Percentiles rank a stretch among this genome's conserved stretches.
Evolutionary conservation across 2,797 vertebrate genomes (phyloP).

Genomic region (Rallus crepitans): DNA sequence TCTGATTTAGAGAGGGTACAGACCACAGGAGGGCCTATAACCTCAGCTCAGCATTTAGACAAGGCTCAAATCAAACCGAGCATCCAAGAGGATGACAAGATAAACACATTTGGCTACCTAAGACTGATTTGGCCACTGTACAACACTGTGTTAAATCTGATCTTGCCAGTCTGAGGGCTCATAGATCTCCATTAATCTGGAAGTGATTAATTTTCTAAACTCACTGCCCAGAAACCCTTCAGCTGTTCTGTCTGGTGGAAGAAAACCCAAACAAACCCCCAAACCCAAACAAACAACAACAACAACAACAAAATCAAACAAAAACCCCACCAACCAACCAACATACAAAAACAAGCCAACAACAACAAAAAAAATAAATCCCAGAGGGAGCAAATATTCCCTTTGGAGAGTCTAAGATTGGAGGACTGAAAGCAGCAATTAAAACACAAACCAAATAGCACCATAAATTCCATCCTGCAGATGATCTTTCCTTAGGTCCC

Average conservation of each 20-base stretch:
- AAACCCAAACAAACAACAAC: background rate
- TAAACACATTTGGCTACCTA: background rate
- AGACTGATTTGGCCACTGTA: background rate
- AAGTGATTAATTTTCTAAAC: background rate
- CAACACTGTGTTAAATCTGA: background rate
- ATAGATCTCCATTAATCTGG: background rate
- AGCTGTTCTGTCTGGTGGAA: background rate
- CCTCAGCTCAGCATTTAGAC: background rate
- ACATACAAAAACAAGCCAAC: background rate
- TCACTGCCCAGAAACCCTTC: background rate
- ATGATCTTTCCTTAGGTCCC: background rate
- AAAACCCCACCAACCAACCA: background rate
- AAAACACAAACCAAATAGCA: constrained; percentile 27
- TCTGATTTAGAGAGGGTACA: background rate
- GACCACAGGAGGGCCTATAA: background rate
- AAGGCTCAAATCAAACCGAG: background rate
- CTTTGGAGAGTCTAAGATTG: background rate
- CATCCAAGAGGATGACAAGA: background rate
- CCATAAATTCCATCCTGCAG: background rate
- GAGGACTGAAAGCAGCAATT: background rate
- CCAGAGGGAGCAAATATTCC: background rate
- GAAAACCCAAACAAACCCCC: background rate
- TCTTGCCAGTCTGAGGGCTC: background rate
- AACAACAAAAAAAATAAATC: no score
- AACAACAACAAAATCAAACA: background rate